Percentiles rank a stretch among this genome's conserved stretches.
Conservation (phyloP, 2,797 vertebrate genomes). For the Neomorphus geoffroyi region DNA sequence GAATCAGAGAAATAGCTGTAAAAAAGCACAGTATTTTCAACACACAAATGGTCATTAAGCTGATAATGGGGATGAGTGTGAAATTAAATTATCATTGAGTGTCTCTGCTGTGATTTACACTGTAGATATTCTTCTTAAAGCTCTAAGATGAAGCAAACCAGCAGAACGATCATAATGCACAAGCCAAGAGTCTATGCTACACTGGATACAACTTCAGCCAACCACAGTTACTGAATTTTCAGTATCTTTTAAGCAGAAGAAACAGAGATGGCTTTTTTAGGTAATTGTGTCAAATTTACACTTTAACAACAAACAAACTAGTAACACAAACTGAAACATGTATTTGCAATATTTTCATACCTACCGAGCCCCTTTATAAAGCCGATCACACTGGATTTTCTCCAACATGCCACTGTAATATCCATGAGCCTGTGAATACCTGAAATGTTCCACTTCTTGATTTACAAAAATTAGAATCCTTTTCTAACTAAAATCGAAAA, state of each 20-base stretch:
- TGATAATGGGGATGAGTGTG: neutral
- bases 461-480: constrained; percentile 41
- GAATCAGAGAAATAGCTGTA: neutral
- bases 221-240: neutral
- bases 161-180: neutral
- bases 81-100: neutral
- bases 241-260: neutral
- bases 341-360: constrained; percentile 64
- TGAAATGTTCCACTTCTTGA: constrained; percentile 45
- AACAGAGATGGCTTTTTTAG: neutral
- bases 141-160: neutral
- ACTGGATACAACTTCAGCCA: neutral
- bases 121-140: neutral
- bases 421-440: constrained; percentile 85
- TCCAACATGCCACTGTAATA: constrained; percentile 90
- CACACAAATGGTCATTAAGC: neutral
- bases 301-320: neutral
- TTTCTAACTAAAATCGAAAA: constrained; percentile 58
- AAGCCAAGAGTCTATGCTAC: neutral
- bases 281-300: neutral
- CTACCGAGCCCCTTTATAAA: constrained; percentile 97
- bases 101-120: neutral
- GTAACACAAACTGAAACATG: neutral
- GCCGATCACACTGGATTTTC: constrained; percentile 90
- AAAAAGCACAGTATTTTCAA: neutral